Conservation (phyloP, 1,140 invertebrate species). For the Aphelenchoides fujianensis region DNA sequence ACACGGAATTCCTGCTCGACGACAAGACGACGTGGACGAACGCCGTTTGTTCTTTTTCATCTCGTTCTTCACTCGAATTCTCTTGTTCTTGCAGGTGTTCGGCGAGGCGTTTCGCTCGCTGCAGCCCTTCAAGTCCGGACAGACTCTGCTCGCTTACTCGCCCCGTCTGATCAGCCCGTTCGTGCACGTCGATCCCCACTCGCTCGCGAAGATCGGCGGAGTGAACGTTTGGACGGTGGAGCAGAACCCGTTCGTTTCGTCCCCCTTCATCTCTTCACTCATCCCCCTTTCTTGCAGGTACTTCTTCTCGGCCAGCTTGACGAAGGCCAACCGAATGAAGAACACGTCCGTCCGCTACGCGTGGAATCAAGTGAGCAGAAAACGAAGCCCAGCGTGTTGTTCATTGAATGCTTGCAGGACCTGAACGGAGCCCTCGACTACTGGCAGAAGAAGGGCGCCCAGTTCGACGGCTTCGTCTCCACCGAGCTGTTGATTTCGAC, state of each 20-base stretch:
- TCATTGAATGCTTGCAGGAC: not conserved
- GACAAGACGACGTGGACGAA: conserved; percentile 46
- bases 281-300: too few relatives aligned
- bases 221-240: conserved; percentile 57
- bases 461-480: conserved; percentile 46
- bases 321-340: conserved; percentile 45
- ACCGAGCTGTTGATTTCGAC: conserved; percentile 46
- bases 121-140: conserved; percentile 5
- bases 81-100: conserved; percentile 20
- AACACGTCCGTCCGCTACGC: conserved; percentile 39
- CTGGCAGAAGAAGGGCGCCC: conserved; percentile 38
- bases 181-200: conserved; percentile 49
- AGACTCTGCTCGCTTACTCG: conserved; percentile 37
- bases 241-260: conserved; percentile 48
- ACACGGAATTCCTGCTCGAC: conserved; percentile 47
- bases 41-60: conserved; percentile 35
- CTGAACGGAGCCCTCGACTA: conserved; percentile 43
- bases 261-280: too few relatives aligned
- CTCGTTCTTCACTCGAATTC: conserved; percentile 25
- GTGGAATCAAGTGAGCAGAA: conserved; percentile 23
- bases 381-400: not conserved
- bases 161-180: conserved; percentile 34
- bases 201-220: conserved; percentile 39
- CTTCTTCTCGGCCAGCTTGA: conserved; percentile 52
- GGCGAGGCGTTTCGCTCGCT: not conserved